Percentiles rank a stretch among this genome's conserved stretches.
Evolutionary conservation across 2,797 vertebrate genomes (phyloP).

Genomic region (Morelia viridis): DNA sequence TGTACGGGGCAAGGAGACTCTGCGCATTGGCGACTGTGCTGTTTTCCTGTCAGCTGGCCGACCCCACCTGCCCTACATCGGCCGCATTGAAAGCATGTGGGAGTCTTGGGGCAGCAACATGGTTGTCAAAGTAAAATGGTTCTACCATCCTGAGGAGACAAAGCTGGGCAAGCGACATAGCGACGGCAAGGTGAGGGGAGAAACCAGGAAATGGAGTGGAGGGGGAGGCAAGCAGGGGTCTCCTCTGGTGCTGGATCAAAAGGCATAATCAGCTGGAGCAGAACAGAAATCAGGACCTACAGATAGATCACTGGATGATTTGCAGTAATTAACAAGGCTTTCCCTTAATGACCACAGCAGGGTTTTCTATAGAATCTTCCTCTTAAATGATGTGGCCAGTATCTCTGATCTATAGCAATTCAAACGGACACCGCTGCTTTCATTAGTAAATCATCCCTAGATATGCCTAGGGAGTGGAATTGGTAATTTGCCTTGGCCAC

Average conservation of each 20-base stretch:
- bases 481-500: neutral
- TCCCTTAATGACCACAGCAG: neutral
- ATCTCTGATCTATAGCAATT: neutral
- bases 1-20: slow-evolving; percentile 89
- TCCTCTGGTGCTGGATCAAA: neutral
- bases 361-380: neutral
- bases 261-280: neutral
- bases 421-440: neutral
- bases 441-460: neutral
- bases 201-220: fast-evolving
- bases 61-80: slow-evolving; percentile 93
- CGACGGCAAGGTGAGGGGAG: slow-evolving; percentile 86
- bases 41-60: slow-evolving; percentile 95
- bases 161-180: slow-evolving; percentile 91
- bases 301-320: neutral
- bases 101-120: slow-evolving; percentile 97
- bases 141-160: slow-evolving; percentile 98
- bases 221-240: neutral
- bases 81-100: slow-evolving; percentile 97
- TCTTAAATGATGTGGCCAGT: neutral
- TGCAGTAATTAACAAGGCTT: neutral
- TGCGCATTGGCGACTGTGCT: slow-evolving; percentile 92
- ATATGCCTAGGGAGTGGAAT: neutral
- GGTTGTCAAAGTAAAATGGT: slow-evolving; percentile 99
- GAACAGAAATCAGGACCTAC: neutral